Conservation (phyloP, 2,797 vertebrate species). For the Microctenopoma steveboyesi region DNA sequence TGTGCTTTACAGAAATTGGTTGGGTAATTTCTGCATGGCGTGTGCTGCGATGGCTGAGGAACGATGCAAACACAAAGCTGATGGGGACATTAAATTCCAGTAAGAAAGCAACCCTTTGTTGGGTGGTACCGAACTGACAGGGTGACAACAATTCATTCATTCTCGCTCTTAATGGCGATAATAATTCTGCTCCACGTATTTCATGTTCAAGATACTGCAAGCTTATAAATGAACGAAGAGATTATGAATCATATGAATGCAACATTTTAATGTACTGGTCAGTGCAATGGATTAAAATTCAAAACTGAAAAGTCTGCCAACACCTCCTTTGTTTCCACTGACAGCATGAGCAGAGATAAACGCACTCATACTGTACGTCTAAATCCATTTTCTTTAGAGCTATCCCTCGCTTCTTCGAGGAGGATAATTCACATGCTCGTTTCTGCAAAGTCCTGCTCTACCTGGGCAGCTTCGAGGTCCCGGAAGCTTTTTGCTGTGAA, state of each 20-base stretch:
- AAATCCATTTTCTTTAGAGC: slow-evolving; percentile 45
- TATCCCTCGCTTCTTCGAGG: slow-evolving; percentile 18
- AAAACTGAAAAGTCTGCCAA: slow-evolving; percentile 33
- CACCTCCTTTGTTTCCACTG: slow-evolving; percentile 21
- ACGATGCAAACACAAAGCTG: slow-evolving; percentile 37
- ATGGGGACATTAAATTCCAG: slow-evolving; percentile 42
- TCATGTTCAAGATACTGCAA: background rate
- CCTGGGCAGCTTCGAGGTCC: slow-evolving; percentile 20
- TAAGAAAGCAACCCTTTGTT: slow-evolving; percentile 23
- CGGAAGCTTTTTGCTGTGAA: background rate
- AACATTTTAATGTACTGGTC: slow-evolving; percentile 9
- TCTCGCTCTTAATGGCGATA: background rate
- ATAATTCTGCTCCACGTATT: background rate
- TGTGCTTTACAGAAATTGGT: slow-evolving; percentile 65
- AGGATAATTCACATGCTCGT: slow-evolving; percentile 39
- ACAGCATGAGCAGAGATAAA: slow-evolving; percentile 31
- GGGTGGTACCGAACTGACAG: slow-evolving; percentile 5
- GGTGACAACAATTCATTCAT: background rate
- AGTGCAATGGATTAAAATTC: slow-evolving; percentile 34
- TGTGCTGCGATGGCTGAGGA: slow-evolving; percentile 34
- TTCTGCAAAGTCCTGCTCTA: slow-evolving; percentile 5
- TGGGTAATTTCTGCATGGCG: slow-evolving; percentile 57
- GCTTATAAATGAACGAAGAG: background rate
- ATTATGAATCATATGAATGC: background rate
- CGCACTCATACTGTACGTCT: slow-evolving; percentile 30